Evolutionary conservation across 2,888 invertebrate species (phyloP), one percentile per base, ranked within the genome.

Genomic region (Lithophane leautieri): DNA sequence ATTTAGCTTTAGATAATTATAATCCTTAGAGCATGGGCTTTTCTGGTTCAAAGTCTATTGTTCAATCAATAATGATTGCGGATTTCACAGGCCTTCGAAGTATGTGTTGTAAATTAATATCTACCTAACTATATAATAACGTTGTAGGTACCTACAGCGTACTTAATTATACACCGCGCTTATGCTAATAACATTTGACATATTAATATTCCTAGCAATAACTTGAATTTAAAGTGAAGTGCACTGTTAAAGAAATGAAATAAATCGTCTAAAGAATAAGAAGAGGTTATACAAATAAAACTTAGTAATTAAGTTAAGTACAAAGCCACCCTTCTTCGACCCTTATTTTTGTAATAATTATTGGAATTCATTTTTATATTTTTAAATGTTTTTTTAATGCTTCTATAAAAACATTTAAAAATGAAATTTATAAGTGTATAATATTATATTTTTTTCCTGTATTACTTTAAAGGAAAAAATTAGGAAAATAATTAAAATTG

Each of bases 221-320:
- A 66, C n/a, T 60, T 60, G 12, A n/a, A 61, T 44, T 34, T 14
- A 81, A 73, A 60, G 60, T 47, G 4, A 73, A 73, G 65, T 78
- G 75, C 22, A 65, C 22, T 63, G 22, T 42, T 50, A 56, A 56
- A 54, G 50, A 40, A 62, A 54, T 60, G 28, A 34, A 79, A 79
- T 50, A 22, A 56, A 56, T 52, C 12, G n/a, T 14, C 42, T n/a
- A 4, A 52, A 52, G 25, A 80, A 73, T 11, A 25, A 25, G 42
- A 54, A 34, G 22, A 14, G 42, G 11, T 47, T 75, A 42, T 14
- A 67, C 11, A 34, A 66, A 66, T 22, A 54, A 67, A 75, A 66
- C 11, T 75, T 28, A 22, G 40, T 54, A 74, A 74, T 61, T 42
- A 54, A 50, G 44, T 47, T 14, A 54, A 28, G 28, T 34, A 47